Conservation (phyloP, 2,888 invertebrate species). For the Pomacea canaliculata region DNA sequence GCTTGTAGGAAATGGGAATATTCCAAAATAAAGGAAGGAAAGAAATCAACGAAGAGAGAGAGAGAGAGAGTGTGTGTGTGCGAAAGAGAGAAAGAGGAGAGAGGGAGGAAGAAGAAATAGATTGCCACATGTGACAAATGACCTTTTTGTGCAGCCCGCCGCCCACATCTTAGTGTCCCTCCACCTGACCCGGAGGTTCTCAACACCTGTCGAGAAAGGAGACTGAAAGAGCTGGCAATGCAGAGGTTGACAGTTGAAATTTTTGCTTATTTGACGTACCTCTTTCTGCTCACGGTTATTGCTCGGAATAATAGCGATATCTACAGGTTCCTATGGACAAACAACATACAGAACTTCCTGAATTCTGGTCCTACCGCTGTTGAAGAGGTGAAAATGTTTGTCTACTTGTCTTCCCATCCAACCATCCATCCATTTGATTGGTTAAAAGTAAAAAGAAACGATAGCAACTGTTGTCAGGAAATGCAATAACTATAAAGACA, state of each 20-base stretch:
- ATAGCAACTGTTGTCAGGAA: no score
- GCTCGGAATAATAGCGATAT: conserved; percentile 50
- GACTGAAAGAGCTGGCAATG: conserved; percentile 49
- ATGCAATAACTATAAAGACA: no score
- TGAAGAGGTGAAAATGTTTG: conserved; percentile 2
- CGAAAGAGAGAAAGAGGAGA: no score
- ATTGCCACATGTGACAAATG: no score
- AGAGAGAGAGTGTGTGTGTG: no score
- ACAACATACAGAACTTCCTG: conserved; percentile 41
- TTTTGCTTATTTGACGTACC: conserved; percentile 45
- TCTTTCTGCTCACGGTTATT: conserved; percentile 45
- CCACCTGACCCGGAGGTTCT: conserved; percentile 41
- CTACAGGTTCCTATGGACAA: conserved; percentile 42
- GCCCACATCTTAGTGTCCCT: conserved; percentile 34
- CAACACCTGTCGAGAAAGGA: conserved; percentile 35
- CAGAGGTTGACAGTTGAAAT: conserved; percentile 44
- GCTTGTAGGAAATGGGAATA: no score
- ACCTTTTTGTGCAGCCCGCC: conserved; percentile 29
- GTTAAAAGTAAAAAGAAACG: no score
- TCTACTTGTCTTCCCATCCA: no score
- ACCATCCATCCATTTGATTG: no score
- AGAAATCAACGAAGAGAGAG: no score
- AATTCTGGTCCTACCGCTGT: conserved; percentile 6
- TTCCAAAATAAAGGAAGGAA: no score
- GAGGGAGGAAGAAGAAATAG: no score